Evolutionary conservation across 1,140 invertebrate species (phyloP).

Genomic region (Protaetia brevitarsis): DNA sequence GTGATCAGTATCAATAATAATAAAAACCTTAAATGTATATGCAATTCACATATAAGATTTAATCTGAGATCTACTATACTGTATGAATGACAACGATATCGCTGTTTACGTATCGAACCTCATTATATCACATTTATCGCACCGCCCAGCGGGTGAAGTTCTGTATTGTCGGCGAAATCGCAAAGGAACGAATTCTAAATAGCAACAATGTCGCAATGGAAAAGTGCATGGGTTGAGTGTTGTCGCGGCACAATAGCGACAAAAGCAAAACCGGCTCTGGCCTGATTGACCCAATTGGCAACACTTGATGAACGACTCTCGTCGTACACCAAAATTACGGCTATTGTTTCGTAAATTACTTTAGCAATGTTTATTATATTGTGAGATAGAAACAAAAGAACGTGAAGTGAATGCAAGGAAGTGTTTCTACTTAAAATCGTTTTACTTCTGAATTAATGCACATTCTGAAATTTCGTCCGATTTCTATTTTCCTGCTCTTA

Average conservation of each 20-base stretch:
- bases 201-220: conserved; percentile 1
- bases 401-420: background rate
- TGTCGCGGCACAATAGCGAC: conserved; percentile 1
- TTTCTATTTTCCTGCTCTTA: too few species aligned
- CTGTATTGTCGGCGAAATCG: background rate
- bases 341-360: background rate
- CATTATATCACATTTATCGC: background rate
- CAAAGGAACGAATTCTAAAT: conserved; percentile 7
- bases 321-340: background rate
- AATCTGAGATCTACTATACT: too few species aligned
- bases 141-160: background rate
- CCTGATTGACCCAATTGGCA: conserved; percentile 8
- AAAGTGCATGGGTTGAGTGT: conserved; percentile 16
- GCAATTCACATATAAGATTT: too few species aligned
- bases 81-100: background rate
- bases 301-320: conserved; percentile 1
- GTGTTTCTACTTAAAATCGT: conserved; percentile 1
- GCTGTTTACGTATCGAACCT: background rate
- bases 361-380: conserved; percentile 13
- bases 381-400: background rate
- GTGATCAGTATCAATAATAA: too few species aligned
- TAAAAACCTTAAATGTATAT: too few species aligned
- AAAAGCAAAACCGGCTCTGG: background rate
- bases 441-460: too few species aligned
- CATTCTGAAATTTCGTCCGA: too few species aligned